Evolutionary conservation across 1,140 invertebrate genomes (phyloP), one percentile per base, ranked within the genome.

Genomic region (Monochamus saltuarius): DNA sequence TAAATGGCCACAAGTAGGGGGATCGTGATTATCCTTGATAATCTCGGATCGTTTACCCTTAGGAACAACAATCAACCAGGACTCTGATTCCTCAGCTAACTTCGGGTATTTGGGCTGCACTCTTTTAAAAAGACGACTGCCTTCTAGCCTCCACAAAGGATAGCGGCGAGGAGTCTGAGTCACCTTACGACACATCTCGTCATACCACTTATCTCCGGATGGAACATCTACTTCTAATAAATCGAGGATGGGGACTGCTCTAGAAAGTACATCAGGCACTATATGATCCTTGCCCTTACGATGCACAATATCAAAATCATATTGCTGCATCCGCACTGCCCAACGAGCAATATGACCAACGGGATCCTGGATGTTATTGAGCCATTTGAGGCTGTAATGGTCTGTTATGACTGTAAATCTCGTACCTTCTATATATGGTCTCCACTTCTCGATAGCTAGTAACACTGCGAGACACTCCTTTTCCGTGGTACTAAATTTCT

Each of bases 371-470:
- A 79, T 64, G 1, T 69, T 69, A 10, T 69, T 62, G 1, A 83
- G 65, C 76, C 77, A 83, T 64, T 70, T 79, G 16, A 82, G 58
- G 62, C 70, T 61, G 7, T 69, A 61, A 40, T 81, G 78, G 46
- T 82, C 79, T 1, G 77, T 80, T 6, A 73, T 38, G 1, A 79
- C 69, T 1, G 40, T 73, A 47, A 82, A 80, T 11, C 70, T 51
- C 11, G 64, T 67, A 11, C 73, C 75, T 40, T 73, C 56, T 9
- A 81, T 17, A 60, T 77, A 81, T 37, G 37, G 47, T 10, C 60
- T 22, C 36, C 54, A 54, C 22, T 65, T 62, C 40, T 53, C 55
- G 4, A 62, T 37, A 19, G 2, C 49, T 11, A 53, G 70, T 9
- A 59, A 4, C 8, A 59, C 49, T 11, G 64, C 55, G 8, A 65